These are phyloP conservation scores for Lithosia quadra DNA, from an alignment of 2,888 invertebrate genomes.

Conservation along the genomic window DNA sequence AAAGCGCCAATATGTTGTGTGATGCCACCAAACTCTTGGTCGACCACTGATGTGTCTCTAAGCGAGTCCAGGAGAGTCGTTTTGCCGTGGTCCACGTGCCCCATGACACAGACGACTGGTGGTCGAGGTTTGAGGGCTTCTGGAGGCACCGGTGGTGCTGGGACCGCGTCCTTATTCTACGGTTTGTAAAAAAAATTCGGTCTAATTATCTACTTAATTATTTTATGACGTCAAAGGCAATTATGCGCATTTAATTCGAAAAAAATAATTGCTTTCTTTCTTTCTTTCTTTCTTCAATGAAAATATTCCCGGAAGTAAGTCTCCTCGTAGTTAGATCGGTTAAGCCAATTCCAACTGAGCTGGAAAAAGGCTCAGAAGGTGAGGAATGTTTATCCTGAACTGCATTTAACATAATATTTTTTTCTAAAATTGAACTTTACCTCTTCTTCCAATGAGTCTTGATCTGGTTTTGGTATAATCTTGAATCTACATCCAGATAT, in stretches of 20 bases:
- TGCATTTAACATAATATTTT: no score
- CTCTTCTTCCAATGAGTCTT: slow-evolving; percentile 71
- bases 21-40: slow-evolving; percentile 98
- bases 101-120: slow-evolving; percentile 99
- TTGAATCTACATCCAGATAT: slow-evolving; percentile 89
- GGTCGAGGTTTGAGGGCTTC: slow-evolving; percentile 91
- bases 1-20: slow-evolving; percentile 99
- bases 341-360: no score
- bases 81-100: slow-evolving; percentile 99
- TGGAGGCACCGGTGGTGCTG: slow-evolving; percentile 89
- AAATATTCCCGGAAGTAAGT: no score
- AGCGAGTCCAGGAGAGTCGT: slow-evolving; percentile 97
- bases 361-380: no score
- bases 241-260: no score
- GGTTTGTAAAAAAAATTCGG: background rate
- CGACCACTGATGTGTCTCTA: slow-evolving; percentile 94
- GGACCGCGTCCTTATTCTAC: slow-evolving; percentile 85
- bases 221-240: no score
- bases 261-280: no score
- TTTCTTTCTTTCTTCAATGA: no score
- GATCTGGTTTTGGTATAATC: slow-evolving; percentile 83
- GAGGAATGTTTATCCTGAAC: no score
- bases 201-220: background rate
- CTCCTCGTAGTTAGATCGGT: no score
- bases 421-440: slow-evolving; percentile 42